These are phyloP conservation scores for Boloria selene DNA, from an alignment of 2,888 invertebrate genomes.

Conservation along the genomic window DNA sequence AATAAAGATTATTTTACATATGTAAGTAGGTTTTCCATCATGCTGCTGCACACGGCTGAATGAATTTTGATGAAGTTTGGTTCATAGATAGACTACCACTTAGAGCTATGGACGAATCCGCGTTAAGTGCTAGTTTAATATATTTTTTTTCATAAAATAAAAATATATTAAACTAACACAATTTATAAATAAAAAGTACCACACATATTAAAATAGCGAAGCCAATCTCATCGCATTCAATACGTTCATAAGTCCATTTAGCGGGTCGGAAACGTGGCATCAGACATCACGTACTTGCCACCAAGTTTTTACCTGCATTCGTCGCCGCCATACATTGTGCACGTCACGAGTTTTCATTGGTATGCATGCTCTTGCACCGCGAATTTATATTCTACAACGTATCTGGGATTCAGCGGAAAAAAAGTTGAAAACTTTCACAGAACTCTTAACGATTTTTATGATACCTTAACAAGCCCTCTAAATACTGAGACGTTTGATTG, in stretches of 20 bases:
- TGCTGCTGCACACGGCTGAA: too few species aligned
- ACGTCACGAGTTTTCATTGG: slow-evolving; percentile 51
- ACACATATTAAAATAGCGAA: slow-evolving; percentile 24
- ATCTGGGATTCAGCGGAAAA: slow-evolving; percentile 32
- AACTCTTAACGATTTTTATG: slow-evolving; percentile 34
- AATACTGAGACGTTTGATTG: slow-evolving; percentile 15
- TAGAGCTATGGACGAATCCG: too few species aligned
- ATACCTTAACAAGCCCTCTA: slow-evolving; percentile 16
- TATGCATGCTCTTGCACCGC: slow-evolving; percentile 57
- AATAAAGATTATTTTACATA: too few species aligned
- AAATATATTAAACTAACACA: background rate
- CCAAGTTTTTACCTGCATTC: slow-evolving; percentile 45
- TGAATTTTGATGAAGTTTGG: too few species aligned
- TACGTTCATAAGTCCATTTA: slow-evolving; percentile 27
- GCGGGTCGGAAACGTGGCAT: slow-evolving; percentile 39
- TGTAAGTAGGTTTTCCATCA: too few species aligned
- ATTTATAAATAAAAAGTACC: slow-evolving; percentile 7
- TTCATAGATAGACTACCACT: too few species aligned
- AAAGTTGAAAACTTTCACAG: slow-evolving; percentile 36
- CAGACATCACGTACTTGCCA: slow-evolving; percentile 41
- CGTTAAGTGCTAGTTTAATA: too few species aligned
- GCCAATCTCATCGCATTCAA: slow-evolving; percentile 30
- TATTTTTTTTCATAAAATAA: too few species aligned
- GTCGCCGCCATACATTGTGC: slow-evolving; percentile 44
- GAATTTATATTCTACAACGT: slow-evolving; percentile 56